Percentiles rank a stretch among this genome's conserved stretches.
phyloP scores from a whole-genome alignment of 2,797 vertebrate genomes.

The Yasuhikotakia modesta region DNA sequence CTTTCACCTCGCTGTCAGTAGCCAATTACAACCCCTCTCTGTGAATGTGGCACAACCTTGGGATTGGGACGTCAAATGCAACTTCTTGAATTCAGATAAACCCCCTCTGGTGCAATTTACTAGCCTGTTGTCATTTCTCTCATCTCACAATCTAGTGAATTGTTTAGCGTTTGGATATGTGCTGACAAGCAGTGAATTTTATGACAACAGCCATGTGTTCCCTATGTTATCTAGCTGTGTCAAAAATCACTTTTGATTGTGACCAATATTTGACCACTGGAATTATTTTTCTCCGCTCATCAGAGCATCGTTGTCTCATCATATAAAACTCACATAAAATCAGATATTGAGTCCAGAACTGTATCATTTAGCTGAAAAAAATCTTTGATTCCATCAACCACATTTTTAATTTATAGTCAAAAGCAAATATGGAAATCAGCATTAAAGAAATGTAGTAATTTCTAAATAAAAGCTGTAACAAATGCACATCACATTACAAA shows the following conservation, averaged over 20 bases:
- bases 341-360: not conserved
- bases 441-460: too few species aligned
- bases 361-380: not conserved
- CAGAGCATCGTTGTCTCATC: not conserved
- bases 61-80: constrained; percentile 47
- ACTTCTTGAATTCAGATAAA: constrained; percentile 43
- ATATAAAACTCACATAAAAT: too few species aligned
- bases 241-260: not conserved
- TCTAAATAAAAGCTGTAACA: too few species aligned
- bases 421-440: too few species aligned
- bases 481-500: too few species aligned
- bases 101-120: constrained; percentile 25
- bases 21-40: constrained; percentile 57
- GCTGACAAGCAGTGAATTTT: constrained; percentile 38
- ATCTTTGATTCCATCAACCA: not conserved
- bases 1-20: constrained; percentile 60
- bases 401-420: too few species aligned
- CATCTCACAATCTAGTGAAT: constrained; percentile 39
- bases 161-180: constrained; percentile 34
- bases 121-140: constrained; percentile 6
- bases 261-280: not conserved
- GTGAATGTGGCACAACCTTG: constrained; percentile 29
- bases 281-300: not conserved
- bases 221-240: constrained; percentile 16
- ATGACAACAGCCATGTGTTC: not conserved